Evolutionary conservation across 2,113 vertebrate genomes (phyloP), one percentile per base, ranked within the genome.

Genomic region (Phalacrocorax carbo): DNA sequence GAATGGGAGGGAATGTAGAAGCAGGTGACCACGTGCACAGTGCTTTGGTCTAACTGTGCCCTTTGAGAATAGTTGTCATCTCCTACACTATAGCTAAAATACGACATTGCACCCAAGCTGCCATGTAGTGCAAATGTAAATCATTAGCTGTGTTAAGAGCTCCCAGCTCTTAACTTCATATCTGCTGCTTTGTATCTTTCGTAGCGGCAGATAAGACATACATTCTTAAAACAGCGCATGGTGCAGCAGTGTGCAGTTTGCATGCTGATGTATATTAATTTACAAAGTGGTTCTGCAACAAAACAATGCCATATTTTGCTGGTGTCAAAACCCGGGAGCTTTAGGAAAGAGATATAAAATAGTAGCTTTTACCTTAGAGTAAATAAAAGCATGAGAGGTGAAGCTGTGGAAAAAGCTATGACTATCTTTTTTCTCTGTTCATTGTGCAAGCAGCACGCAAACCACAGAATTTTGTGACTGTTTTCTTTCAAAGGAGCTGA

Each of bases 401-500:
- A 81, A 90, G n/a, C 48, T 91, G 54, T 64, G 65, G 42, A 90
- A 62, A 79, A 71, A 44, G 5, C 8, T 15, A 3, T 4, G 6
- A 40, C 36, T 30, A 54, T 60, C 3, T 71, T 85, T 90, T 87
- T 91, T 48, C 26, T 84, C 48, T 26, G 15, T 72, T 22, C 54
- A 13, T 57, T 62, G 27, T 73, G 57, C 58, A 72, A 58, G 64
- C 42, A 86, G 42, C 60, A 48, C 68, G 68, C 32, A 84, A 76
- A 90, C 86, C 75, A 46, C 66, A 85, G 58, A 69, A 38, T 85
- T 95, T 44, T 87, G 40, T 72, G 83, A 55, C 27, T 89, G 69
- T 61, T 84, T 91, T 86, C 66, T 80, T 88, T 88, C 61, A 85
- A 77, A 79, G 79, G 30, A 95, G 80, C 65, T 79, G 69, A 96